Base-by-base conservation (phyloP, 2,888 invertebrate genomes). In the Amiota communis region DNA sequence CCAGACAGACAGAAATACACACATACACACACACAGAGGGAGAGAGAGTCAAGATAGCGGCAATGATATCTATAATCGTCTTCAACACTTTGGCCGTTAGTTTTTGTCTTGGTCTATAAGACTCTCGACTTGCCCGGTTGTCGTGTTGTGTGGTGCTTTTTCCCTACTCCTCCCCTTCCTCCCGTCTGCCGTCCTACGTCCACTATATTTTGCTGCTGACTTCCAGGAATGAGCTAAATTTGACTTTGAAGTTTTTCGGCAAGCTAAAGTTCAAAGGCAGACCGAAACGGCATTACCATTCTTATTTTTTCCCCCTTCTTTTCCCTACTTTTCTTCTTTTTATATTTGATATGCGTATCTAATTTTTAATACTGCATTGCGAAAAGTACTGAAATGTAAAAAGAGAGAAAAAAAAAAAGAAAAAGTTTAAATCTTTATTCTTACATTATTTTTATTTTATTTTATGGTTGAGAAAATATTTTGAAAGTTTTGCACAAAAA, bases 71-170 rank as follows among this genome's bases (percentile, higher is more conserved):
- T 9, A 20, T 59, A 59, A 59, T 17, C 59, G 59, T 59, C 8
- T 59, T 59, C 59, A 59, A 59, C 64, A 47, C 64, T 68, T 68
- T 51, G 67, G 23, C 51, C 67, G 67, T 53, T 68, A 68, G 67
- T 68, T 63, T 68, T 51, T 20, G 20, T 68, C 51, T 17, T 65
- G 20, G 36, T 36, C 59, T 36, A 36, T 36, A n/a, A 36, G 63
- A 20, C 59, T 17, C 59, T 17, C 8, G 59, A 59, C 8, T 59
- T 36, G 36, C 6, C 36, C 36, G 36, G 6, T 36, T 36, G 36
- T 36, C 36, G 36, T 36, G 36, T 36, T 36, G 36, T 36, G 36
- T 36, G 36, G 36, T 36, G 36, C 36, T 36, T 2, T 36, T 36
- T 36, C 8, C 36, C 8, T 6, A 36, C 36, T 36, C 36, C 36